A percentile compares a stretch with the other conserved stretches of the same genome.
Conservation (phyloP, 2,113 vertebrate genomes). For the Craseonycteris thonglongyai region DNA sequence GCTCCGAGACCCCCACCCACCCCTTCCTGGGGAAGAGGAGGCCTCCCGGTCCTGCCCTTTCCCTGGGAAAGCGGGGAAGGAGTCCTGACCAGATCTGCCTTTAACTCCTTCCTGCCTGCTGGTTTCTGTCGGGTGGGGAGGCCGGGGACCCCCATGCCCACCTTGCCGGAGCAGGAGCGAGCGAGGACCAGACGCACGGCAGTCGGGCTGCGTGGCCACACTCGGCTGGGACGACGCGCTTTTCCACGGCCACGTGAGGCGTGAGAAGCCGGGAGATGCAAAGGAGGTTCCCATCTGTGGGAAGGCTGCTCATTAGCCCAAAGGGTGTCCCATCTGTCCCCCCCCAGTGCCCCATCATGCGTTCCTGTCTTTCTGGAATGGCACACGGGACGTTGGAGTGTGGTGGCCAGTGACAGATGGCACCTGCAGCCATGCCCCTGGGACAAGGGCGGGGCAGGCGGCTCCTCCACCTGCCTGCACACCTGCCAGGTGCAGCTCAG, state of each 20-base stretch:
- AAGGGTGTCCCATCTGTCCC: rapidly evolving
- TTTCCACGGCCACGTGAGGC: rapidly evolving
- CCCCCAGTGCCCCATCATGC: not conserved
- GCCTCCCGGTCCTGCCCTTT: not conserved
- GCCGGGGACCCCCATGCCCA: rapidly evolving
- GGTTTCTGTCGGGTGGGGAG: rapidly evolving
- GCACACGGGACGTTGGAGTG: rapidly evolving
- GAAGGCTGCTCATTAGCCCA: rapidly evolving
- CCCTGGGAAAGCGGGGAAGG: not conserved
- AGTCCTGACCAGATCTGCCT: not conserved
- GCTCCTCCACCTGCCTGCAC: not conserved
- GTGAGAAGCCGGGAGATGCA: rapidly evolving
- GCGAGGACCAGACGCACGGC: not conserved
- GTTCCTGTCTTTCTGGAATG: not conserved
- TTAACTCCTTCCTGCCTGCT: not conserved
- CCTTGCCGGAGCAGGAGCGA: rapidly evolving
- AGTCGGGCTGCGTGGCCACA: not conserved
- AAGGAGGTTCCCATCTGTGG: rapidly evolving
- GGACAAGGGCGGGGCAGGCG: not conserved
- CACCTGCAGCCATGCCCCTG: not conserved
- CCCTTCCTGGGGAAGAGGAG: constrained; percentile 47
- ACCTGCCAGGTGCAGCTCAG: rapidly evolving
- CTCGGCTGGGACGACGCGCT: rapidly evolving
- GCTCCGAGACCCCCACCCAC: not conserved
- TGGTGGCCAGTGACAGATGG: rapidly evolving